phyloP scores from a whole-genome alignment of 2,888 invertebrate species.

The Calameuta idolon region DNA sequence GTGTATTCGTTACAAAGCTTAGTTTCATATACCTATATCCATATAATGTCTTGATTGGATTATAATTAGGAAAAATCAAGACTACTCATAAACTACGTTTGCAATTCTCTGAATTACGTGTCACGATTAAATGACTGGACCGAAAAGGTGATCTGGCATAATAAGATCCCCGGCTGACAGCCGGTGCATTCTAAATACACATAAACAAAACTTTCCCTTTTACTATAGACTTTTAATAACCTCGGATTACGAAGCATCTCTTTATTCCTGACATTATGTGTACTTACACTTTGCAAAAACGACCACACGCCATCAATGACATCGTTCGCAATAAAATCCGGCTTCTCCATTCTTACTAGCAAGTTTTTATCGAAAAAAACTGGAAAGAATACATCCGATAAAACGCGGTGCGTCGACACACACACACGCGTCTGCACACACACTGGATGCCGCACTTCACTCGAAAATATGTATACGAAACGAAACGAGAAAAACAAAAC shows the following conservation, averaged over 20 bases:
- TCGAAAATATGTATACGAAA: background rate
- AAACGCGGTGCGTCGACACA: background rate
- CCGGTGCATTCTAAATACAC: background rate
- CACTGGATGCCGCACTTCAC: background rate
- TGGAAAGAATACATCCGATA: constrained; percentile 1
- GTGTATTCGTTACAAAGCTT: background rate
- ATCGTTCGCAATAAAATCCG: constrained; percentile 76
- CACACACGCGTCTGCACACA: background rate
- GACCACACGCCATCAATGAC: constrained; percentile 83
- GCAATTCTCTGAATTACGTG: background rate
- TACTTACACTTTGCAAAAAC: constrained; percentile 84
- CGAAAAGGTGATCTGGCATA: background rate
- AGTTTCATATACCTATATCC: background rate
- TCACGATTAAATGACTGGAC: background rate
- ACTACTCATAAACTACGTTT: background rate
- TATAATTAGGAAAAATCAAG: background rate
- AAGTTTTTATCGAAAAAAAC: constrained; percentile 1
- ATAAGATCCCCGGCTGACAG: background rate
- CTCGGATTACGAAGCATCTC: background rate
- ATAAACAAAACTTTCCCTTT: background rate
- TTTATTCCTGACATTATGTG: background rate
- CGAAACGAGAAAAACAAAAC: background rate
- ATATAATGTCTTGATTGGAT: background rate
- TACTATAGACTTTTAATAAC: background rate
- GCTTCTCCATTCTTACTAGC: constrained; percentile 68